phyloP scores from a whole-genome alignment of 2,888 invertebrate genomes.

The Patella depressa region DNA sequence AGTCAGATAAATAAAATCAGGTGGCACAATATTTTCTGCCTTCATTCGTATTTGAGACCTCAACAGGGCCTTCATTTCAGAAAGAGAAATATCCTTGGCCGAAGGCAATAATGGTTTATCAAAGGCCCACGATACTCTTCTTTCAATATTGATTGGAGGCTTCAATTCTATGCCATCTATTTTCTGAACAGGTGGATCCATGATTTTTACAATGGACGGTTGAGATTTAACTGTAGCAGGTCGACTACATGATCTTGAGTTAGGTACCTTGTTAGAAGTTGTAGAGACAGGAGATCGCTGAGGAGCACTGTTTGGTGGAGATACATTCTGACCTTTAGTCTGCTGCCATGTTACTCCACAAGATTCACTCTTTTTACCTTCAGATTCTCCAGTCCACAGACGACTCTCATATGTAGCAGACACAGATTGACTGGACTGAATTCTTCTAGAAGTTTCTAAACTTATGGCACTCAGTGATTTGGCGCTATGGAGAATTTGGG shows the following conservation, averaged over 20 bases:
- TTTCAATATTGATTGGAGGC: conserved; percentile 38
- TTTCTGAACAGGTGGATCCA: conserved; percentile 42
- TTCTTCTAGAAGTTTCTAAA: conserved; percentile 54
- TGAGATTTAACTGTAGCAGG: conserved; percentile 25
- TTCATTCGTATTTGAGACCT: conserved; percentile 67
- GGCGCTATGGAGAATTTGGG: conserved; percentile 65
- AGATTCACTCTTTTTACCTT: conserved; percentile 8
- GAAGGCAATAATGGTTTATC: conserved; percentile 59
- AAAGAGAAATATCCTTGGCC: conserved; percentile 57
- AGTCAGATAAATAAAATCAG: conserved; percentile 68
- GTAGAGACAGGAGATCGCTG: neutral
- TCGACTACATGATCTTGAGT: conserved; percentile 46
- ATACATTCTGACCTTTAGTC: conserved; percentile 9
- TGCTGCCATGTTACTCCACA: conserved; percentile 13
- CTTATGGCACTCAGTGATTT: conserved; percentile 60
- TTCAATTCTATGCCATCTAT: conserved; percentile 45
- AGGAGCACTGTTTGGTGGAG: conserved; percentile 26
- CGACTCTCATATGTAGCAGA: conserved; percentile 32
- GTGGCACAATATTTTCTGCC: conserved; percentile 60
- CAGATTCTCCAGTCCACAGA: conserved; percentile 12
- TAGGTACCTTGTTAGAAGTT: conserved; percentile 31
- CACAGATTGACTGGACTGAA: conserved; percentile 47
- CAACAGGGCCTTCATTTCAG: conserved; percentile 66
- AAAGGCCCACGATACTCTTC: conserved; percentile 69
- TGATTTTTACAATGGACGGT: conserved; percentile 47